Evolutionary conservation across 2,797 vertebrate species (phyloP), one percentile per base, ranked within the genome.

Genomic region (Gymnocypris eckloni): DNA sequence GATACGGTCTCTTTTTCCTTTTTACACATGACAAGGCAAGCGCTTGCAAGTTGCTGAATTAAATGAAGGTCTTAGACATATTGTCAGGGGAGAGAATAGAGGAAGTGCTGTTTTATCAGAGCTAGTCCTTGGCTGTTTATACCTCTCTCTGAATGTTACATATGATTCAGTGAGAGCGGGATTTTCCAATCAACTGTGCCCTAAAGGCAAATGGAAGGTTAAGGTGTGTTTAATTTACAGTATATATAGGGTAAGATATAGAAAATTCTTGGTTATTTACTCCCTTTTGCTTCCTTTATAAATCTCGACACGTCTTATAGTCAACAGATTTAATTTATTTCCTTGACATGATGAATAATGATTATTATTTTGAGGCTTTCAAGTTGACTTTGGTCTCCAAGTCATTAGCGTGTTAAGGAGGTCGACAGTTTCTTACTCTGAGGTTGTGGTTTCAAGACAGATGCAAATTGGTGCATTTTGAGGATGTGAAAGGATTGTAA

Each of bases 401-500:
- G 64, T 85, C 77, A 75, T 71, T 64, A 88, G 52, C 45, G 56
- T 28, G 71, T 54, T 81, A 79, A 83, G 85, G 73, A 77, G 75
- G 85, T 82, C 82, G 83, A 64, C 79, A 83, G 83, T 85, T 86
- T 86, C 56, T 88, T 83, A 72, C 78, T 86, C 50, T 79, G 69
- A 77, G 70, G 76, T 82, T 85, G 77, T 61, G 54, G 41, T 83
- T 76, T 82, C 59, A 56, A 88, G 69, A 80, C 87, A 72, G 76
- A 86, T 79, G 82, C 71, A 76, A 85, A 85, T 79, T 25, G 61
- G 84, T 72, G 76, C 83, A 56, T 64, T 61, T 80, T 77, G 41
- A 79, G 85, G 78, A 84, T 86, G 87, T 88, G 89, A 72, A 77
- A 16, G 78, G 83, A 86, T 78, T 82, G 78, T 87, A 87, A 87